A percentile compares a stretch with the other conserved stretches of the same genome.
phyloP scores from a whole-genome alignment of 2,797 vertebrate species.

The Syngnathus acus region DNA sequence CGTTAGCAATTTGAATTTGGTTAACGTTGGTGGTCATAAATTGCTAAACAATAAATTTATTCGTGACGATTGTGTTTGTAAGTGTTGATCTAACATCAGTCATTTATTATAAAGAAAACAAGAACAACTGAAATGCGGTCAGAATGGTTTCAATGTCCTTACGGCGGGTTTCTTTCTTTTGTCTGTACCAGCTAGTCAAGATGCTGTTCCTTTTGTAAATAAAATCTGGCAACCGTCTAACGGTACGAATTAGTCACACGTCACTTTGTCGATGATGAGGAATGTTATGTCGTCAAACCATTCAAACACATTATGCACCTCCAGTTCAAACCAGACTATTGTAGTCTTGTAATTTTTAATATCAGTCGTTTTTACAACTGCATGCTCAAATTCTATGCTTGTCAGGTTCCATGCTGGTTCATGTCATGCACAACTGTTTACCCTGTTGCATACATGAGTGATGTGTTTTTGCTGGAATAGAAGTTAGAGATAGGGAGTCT shows the following conservation, averaged over 20 bases:
- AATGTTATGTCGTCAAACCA: background rate
- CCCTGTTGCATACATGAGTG: conserved; percentile 27
- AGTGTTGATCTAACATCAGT: background rate
- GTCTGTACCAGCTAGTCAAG: background rate
- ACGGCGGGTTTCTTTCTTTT: background rate
- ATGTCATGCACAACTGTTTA: conserved; percentile 40
- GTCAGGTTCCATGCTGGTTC: conserved; percentile 41
- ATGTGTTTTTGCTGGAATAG: conserved; percentile 35
- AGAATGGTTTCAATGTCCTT: background rate
- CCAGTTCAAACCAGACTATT: background rate
- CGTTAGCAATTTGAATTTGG: background rate
- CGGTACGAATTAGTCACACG: background rate
- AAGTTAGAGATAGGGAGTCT: conserved; percentile 19
- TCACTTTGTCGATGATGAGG: background rate
- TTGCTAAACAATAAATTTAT: background rate
- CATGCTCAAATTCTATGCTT: conserved; percentile 3
- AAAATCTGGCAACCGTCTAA: conserved; percentile 5
- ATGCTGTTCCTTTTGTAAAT: background rate
- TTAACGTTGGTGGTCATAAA: background rate
- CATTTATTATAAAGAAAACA: background rate
- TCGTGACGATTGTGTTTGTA: background rate
- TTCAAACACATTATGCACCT: background rate
- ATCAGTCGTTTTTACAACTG: background rate
- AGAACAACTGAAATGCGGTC: background rate
- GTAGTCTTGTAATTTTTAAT: background rate